Evolutionary conservation across 2,888 invertebrate genomes (phyloP), one percentile per base, ranked within the genome.

Genomic region (Salpingus planirostris): DNA sequence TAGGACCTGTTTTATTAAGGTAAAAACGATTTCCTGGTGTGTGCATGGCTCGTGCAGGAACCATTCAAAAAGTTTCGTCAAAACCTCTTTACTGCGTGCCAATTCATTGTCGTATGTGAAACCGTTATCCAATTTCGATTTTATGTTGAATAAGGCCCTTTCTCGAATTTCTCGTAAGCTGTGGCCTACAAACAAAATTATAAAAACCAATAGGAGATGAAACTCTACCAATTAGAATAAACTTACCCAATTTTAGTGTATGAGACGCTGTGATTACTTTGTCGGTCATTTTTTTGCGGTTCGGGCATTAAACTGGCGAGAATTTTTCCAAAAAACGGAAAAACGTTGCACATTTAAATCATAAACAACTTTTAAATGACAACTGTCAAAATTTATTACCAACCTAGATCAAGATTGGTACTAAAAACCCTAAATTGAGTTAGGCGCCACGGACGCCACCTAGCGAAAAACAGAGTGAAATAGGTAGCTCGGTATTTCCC

Each of bases 51-150:
- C 66, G 32, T 66, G 69, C 27, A 71, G 55, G 55, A 80, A 78
- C 80, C 80, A 81, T 28, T 71, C 66, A 26, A 80, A 60, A 13
- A 80, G 59, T 38, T 72, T 70, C 28, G 68, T 62, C 12, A 80
- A 53, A 11, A 80, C 60, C 48, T 76, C 72, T 38, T 74, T 70
- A 21, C 71, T 73, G 23, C 70, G 64, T 11, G 70, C 67, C 29
- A 77, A 54, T 48, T 77, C 76, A 50, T 76, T 75, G 32, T 76
- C 72, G 29, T 74, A 65, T 31, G 69, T 62, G 63, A 76, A 73
- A 11, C 78, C 79, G 41, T 74, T 62, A 34, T 72, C 70, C n/a
- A 80, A 60, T 56, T 81, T 81, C 1, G 76, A 72, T 42, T 70
- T 42, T 11, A 65, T 55, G 33, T 60, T 61, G 25, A 53, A 38